phyloP scores from a whole-genome alignment of 2,888 invertebrate genomes.

The Bombyx huttoni region DNA sequence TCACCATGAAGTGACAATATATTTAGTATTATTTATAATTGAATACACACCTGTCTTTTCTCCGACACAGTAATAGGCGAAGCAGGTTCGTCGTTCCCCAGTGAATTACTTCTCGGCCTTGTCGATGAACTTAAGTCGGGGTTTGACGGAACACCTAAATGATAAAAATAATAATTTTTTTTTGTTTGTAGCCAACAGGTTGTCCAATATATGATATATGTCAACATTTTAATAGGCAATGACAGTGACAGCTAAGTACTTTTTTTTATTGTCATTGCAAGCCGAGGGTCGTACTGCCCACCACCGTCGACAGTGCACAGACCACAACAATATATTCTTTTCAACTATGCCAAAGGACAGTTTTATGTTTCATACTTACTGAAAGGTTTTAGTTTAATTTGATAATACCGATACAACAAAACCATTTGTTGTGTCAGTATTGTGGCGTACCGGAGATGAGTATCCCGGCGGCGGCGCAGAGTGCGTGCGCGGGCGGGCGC shows the following conservation, averaged over 20 bases:
- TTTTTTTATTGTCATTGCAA: no score
- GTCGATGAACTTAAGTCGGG: conserved; percentile 48
- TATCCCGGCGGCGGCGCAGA: conserved; percentile 61
- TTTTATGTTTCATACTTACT: no score
- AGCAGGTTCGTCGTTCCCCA: conserved; percentile 44
- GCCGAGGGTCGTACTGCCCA: no score
- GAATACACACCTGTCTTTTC: conserved; percentile 49
- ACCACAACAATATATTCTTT: no score
- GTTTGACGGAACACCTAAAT: conserved; percentile 54
- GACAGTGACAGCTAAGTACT: no score
- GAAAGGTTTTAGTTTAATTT: no score
- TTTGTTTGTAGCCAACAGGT: no score
- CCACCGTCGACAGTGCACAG: no score
- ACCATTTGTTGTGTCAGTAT: background rate
- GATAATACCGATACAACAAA: background rate
- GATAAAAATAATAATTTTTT: background rate
- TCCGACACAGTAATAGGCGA: conserved; percentile 43
- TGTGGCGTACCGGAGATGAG: conserved; percentile 55
- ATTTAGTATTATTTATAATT: background rate
- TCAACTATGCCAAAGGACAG: no score
- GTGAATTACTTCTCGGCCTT: conserved; percentile 56
- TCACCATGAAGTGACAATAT: no score
- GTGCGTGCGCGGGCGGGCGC: conserved; percentile 33
- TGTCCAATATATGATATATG: no score
- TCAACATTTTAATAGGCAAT: no score